A percentile compares a stretch with the other conserved stretches of the same genome.
These are phyloP conservation scores for Drosophila varians DNA, from an alignment of 1,140 invertebrate species.

Conservation along the genomic window DNA sequence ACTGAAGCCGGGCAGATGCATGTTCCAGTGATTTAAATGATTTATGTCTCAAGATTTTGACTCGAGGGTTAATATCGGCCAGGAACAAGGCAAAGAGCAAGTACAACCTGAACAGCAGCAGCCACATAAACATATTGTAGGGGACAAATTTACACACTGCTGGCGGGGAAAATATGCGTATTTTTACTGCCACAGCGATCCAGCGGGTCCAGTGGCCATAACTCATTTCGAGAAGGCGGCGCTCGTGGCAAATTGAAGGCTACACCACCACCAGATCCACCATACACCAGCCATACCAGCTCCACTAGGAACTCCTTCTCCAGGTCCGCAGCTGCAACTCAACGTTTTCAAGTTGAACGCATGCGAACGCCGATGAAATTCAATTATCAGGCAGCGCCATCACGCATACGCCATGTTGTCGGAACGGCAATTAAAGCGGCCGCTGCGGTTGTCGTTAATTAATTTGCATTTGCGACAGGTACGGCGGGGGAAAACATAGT, in stretches of 20 bases:
- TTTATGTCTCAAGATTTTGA: constrained; percentile 76
- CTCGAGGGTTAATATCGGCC: constrained; percentile 75
- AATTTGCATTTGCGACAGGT: constrained; percentile 71
- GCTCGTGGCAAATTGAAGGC: constrained; percentile 78
- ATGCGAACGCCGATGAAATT: constrained; percentile 64
- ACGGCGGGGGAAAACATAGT: constrained; percentile 18
- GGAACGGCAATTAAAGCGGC: constrained; percentile 69
- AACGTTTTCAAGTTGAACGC: constrained; percentile 46
- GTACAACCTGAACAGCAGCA: constrained; percentile 29
- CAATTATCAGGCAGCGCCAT: constrained; percentile 69
- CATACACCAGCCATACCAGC: constrained; percentile 6
- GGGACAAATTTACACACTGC: constrained; percentile 26
- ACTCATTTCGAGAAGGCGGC: constrained; percentile 73
- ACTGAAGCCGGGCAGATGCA: constrained; percentile 58
- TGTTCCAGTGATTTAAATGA: constrained; percentile 79
- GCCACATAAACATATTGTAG: constrained; percentile 24
- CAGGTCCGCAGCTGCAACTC: constrained; percentile 34
- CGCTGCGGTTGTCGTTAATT: constrained; percentile 62
- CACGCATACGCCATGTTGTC: constrained; percentile 75
- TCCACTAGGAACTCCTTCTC: constrained; percentile 5
- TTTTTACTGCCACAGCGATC: constrained; percentile 19
- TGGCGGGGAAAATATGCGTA: constrained; percentile 27
- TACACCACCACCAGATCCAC: constrained; percentile 36
- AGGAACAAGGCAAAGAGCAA: constrained; percentile 29
- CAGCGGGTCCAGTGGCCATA: constrained; percentile 51